Base-by-base conservation (phyloP, 2,113 vertebrate genomes). In the Brachyhypopomus occidentalis region DNA sequence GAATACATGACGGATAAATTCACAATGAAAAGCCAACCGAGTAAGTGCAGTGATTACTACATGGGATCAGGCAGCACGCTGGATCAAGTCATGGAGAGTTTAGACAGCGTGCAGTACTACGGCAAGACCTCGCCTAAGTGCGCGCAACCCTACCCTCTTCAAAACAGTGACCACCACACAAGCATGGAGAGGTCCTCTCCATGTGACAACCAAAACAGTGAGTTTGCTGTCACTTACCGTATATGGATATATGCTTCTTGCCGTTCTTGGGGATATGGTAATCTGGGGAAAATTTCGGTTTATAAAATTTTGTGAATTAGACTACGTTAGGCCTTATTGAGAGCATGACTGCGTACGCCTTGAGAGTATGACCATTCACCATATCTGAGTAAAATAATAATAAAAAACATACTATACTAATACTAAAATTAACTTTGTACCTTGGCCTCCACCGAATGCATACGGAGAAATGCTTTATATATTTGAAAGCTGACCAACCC, bases 1-100 rank as follows among this genome's bases (percentile, higher is more conserved):
- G 97, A 99, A 91, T 98, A 95, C 91, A 94, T 98, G 91, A 96
- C 94, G 85, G 96, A 99, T 81, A 99, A 99, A 90, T 98, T 98
- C 83, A 89, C 95, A 73, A 86, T 98, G 88, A 98, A 97, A 91
- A 95, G 91, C 88, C 95, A 93, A 85, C 85, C 92, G 70, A 92
- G 93, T 87, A 99, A 98, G 90, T 94, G 90, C 91, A 92, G 91
- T 73, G 96, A 98, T 86, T 99, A 96, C 89, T 99, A 98, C 93
- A 91, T 97, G 96, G 96, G 94, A 86, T 87, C 95, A 5, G 94
- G 92, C 84, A 92, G 92, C 87, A 88, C 95, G 60, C 90, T 96
- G 92, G 95, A 98, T 85, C 97, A 97, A 55, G 96, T 98, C 87
- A 98, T 99, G 95, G 97, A 98, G 91, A 95, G 94, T 67, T 91